Conservation (phyloP, 2,797 vertebrate species). For the Cheracebus regulus region DNA sequence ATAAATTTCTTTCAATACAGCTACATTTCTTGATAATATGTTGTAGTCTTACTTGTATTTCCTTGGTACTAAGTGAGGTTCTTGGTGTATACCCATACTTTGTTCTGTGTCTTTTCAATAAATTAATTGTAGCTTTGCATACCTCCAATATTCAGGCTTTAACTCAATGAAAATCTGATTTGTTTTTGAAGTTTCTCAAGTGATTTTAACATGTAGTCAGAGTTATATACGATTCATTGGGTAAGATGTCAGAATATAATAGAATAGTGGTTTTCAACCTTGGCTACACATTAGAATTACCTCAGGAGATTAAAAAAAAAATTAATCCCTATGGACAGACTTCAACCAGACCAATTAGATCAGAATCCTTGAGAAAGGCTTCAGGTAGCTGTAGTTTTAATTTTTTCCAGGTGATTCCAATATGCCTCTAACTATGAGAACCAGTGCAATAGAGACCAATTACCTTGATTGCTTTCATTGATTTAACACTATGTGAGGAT, state of each 20-base stretch:
- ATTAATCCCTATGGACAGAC: background rate
- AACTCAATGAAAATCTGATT: background rate
- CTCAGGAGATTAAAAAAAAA: background rate
- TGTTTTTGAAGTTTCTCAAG: background rate
- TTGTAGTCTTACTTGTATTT: background rate
- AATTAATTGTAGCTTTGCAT: background rate
- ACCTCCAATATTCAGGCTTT: background rate
- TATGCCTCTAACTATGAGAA: background rate
- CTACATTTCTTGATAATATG: background rate
- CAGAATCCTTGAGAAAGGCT: background rate
- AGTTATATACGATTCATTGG: background rate
- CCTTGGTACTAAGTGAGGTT: background rate
- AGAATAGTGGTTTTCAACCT: background rate
- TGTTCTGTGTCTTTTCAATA: background rate
- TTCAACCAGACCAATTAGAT: background rate
- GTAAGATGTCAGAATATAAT: background rate
- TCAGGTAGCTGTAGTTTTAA: background rate
- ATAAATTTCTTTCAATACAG: background rate
- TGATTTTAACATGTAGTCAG: background rate
- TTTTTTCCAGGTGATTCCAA: background rate
- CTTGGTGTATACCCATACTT: background rate
- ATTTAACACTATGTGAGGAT: background rate
- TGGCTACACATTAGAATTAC: background rate
- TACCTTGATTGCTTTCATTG: background rate
- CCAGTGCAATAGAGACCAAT: background rate